A percentile compares a stretch with the other conserved stretches of the same genome.
These are phyloP conservation scores for Lytechinus pictus DNA, from an alignment of 35 echinoderm and acorn worm genomes.

Conservation along the genomic window DNA sequence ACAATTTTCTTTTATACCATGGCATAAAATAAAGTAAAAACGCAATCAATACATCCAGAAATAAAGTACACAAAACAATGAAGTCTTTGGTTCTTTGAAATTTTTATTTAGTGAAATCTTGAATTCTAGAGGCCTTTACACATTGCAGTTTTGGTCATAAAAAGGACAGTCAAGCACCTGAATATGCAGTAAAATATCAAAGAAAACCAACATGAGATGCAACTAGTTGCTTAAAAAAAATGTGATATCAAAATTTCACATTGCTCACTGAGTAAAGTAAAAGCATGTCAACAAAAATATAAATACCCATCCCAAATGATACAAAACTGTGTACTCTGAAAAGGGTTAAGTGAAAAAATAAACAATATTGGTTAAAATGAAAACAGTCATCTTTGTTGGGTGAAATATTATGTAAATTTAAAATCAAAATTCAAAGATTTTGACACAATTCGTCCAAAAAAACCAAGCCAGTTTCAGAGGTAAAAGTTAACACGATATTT, in stretches of 20 bases:
- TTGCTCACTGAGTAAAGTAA: neutral
- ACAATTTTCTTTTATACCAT: too few relatives aligned
- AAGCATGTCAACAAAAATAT: neutral
- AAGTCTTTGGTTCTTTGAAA: neutral
- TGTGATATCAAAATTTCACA: neutral
- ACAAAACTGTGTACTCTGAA: neutral
- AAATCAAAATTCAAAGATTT: too few relatives aligned
- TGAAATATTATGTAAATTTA: too few relatives aligned
- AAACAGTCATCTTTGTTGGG: too few relatives aligned
- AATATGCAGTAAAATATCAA: neutral
- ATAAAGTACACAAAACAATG: neutral
- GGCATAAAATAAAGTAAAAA: too few relatives aligned
- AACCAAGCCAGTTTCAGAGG: too few relatives aligned
- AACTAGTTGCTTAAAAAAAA: neutral
- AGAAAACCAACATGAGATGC: neutral
- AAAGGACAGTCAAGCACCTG: slow-evolving; percentile 9
- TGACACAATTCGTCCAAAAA: too few relatives aligned
- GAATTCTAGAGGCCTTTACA: neutral
- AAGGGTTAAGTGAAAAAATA: too few relatives aligned
- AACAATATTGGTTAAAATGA: too few relatives aligned
- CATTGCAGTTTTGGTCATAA: neutral
- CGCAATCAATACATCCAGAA: too few relatives aligned
- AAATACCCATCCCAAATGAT: neutral
- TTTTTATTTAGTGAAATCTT: neutral
- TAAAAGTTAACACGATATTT: too few relatives aligned